A percentile compares a stretch with the other conserved stretches of the same genome.
These are phyloP conservation scores for Erethizon dorsatum DNA, from an alignment of 2,797 vertebrate genomes.

Conservation along the genomic window DNA sequence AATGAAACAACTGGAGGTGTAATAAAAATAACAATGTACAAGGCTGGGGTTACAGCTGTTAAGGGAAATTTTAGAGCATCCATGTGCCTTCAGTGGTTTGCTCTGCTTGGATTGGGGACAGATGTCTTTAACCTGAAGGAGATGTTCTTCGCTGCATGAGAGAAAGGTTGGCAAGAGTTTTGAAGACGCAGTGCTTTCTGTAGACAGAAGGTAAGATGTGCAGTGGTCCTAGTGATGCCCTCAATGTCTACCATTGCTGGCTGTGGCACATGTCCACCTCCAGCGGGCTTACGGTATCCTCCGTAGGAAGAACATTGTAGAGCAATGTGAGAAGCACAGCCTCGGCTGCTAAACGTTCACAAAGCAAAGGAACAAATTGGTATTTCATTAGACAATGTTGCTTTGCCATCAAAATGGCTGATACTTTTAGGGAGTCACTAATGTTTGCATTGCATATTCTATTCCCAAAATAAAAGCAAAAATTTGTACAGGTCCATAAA, in stretches of 20 bases:
- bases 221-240: background rate
- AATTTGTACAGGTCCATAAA: background rate
- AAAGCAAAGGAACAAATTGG: background rate
- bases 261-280: background rate
- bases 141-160: background rate
- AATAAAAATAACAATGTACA: background rate
- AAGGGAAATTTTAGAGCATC: background rate
- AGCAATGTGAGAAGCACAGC: background rate
- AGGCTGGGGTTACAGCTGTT: background rate
- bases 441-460: background rate
- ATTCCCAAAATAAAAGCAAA: background rate
- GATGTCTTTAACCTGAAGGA: background rate
- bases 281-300: background rate
- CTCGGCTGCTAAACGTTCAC: background rate
- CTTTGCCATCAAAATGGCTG: background rate
- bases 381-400: background rate
- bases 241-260: background rate
- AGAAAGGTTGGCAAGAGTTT: background rate
- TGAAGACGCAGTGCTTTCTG: background rate
- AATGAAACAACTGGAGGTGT: background rate
- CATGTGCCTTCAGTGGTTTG: background rate
- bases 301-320: background rate
- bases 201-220: background rate
- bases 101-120: rapidly evolving
- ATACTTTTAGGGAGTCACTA: background rate